phyloP scores from a whole-genome alignment of 2,888 invertebrate genomes.

The Rhamphomyia laevipes region DNA sequence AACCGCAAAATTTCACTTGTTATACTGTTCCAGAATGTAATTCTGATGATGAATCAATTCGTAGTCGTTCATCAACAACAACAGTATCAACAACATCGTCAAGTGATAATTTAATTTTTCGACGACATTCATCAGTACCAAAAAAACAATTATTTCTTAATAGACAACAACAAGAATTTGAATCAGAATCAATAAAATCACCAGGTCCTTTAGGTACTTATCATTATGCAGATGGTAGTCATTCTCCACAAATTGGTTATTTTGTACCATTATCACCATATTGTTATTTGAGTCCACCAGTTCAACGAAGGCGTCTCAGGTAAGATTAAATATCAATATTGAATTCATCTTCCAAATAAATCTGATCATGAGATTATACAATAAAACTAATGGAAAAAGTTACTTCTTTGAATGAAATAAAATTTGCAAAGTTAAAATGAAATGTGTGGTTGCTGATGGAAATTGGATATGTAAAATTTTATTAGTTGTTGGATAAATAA shows the following conservation, averaged over 20 bases:
- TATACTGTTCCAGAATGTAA: constrained; percentile 33
- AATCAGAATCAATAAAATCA: constrained; percentile 5
- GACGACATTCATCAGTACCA: constrained; percentile 4
- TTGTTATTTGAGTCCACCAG: constrained; percentile 37
- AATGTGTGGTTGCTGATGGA: too few species aligned
- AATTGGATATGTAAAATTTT: too few species aligned
- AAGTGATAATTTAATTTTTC: constrained; percentile 22
- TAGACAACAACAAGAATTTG: not conserved
- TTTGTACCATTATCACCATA: constrained; percentile 43
- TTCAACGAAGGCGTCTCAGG: constrained; percentile 28
- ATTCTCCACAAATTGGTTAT: constrained; percentile 44
- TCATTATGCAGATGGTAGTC: constrained; percentile 20
- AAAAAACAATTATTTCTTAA: not conserved
- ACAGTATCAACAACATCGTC: constrained; percentile 28
- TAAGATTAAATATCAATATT: constrained; percentile 14
- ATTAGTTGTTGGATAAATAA: too few species aligned
- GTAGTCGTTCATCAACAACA: constrained; percentile 19
- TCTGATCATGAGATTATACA: too few species aligned
- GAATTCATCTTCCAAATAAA: not conserved
- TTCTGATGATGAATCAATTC: constrained; percentile 16
- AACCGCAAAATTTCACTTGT: constrained; percentile 29
- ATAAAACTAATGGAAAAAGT: too few species aligned
- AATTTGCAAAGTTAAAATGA: too few species aligned
- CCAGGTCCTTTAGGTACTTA: constrained; percentile 23
- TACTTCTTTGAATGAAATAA: too few species aligned